Base-by-base conservation (phyloP, 2,113 vertebrate genomes). In the Nibea albiflora region DNA sequence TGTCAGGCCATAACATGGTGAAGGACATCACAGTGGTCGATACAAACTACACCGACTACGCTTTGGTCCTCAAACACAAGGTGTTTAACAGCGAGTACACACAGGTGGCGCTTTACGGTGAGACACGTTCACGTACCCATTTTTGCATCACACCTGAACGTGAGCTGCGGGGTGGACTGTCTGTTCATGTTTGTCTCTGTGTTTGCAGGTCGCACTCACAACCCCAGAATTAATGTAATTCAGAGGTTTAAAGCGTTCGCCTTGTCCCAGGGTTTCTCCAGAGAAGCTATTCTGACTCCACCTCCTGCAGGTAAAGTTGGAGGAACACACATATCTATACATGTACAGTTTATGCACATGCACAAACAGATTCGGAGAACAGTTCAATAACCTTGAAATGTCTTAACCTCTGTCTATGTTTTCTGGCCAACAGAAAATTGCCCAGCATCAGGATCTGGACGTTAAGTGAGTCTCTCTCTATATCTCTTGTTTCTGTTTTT, bases 21-120 rank as follows among this genome's bases (percentile, higher is more conserved):
- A 96, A 96, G 88, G 95, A 96, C 87, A 88, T 96, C 78, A 95
- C 94, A 5, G 93, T 96, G 65, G 93, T 96, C 82, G 93, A 94
- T 0, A 95, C 94, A 3, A 94, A 96, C 85, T 96, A 96, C 85
- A 93, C 62, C 2, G 93, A 95, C 14, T 96, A 94, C 4, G 95
- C 95, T 5, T 0, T 96, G 73, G 94, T 95, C 63, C 85, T 95
- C 71, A 96, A 96, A 78, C 78, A 94, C 92, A 95, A 93, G 89
- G 93, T 92, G 31, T 94, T 93, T 31, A 72, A 95, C 76, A 88
- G 88, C 77, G 94, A 95, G 64, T 95, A 92, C 86, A 93, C 94
- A 35, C 95, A 95, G 65, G 92, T 94, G 81, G 92, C 94, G 1
- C 94, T 95, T 60, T 96, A 95, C 17, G 93, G 95, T 96, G 64